Evolutionary conservation across 2,113 vertebrate genomes (phyloP), one percentile per base, ranked within the genome.

Genomic region (Oriolus oriolus): DNA sequence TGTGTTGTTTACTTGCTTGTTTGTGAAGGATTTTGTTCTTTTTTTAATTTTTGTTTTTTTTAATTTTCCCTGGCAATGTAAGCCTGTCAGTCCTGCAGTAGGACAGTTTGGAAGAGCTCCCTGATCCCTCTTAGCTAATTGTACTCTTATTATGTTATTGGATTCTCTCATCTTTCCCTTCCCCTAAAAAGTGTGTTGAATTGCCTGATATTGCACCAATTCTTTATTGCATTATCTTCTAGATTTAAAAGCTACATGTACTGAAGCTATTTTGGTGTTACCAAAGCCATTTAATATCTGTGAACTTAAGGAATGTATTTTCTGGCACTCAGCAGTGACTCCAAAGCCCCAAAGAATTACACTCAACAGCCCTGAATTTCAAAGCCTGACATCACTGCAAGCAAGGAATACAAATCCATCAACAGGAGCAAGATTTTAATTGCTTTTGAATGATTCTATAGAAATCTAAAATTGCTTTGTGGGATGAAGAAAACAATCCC

Each of bases 331-430:
- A 70, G 90, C 86, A 83, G 53, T 89, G 90, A 44, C 71, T 96
- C 75, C 87, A 78, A 86, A 92, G n/a, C 90, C 92, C 71, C 77
- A 79, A 78, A 90, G 93, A 95, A 92, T 95, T 94, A 27, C 69
- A 59, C 84, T 87, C 68, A 84, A 35, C 68, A 74, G 61, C 49
- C 71, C 37, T 66, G 64, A 86, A 86, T 96, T 97, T 96, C 81
- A 91, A 95, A 97, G 78, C 77, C 68, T 95, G 79, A 84, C 87
- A 88, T 90, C 81, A 78, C 63, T 84, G 52, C 2, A 0, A 83
- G 69, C 77, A 68, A 92, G 21, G 47, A 92, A 91, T 68, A 96
- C 66, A 93, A 96, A 93, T 84, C 93, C 84, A 75, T 85, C 94
- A 87, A 69, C 79, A 93, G 78, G 65, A 84, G 66, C 57, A 42